phyloP scores from a whole-genome alignment of 2,888 invertebrate genomes.

The Cancer borealis region DNA sequence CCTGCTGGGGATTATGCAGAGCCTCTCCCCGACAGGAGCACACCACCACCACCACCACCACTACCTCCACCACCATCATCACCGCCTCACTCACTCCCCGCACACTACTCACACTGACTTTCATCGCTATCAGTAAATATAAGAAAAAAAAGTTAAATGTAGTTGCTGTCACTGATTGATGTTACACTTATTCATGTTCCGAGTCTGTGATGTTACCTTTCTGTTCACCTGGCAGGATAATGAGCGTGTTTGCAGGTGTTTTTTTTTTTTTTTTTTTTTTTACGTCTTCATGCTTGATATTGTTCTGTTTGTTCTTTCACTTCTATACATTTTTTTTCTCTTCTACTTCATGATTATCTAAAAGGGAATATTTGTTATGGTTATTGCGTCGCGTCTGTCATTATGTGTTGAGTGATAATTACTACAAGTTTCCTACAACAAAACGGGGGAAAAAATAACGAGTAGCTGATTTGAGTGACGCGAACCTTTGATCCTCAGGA shows the following conservation, averaged over 20 bases:
- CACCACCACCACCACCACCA: constrained; percentile 23
- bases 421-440: neutral
- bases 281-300: neutral
- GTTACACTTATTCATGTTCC: neutral
- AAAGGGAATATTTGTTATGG: neutral
- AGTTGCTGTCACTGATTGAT: constrained; percentile 1
- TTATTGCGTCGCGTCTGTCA: neutral
- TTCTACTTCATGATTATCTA: neutral
- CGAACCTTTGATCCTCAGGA: neutral
- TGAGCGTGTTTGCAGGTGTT: neutral
- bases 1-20: constrained; percentile 40
- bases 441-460: neutral
- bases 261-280: neutral
- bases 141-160: constrained; percentile 3
- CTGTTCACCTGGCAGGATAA: neutral
- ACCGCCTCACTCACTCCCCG: neutral
- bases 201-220: neutral
- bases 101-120: neutral
- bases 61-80: neutral
- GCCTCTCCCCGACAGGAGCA: neutral
- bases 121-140: neutral
- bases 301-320: neutral
- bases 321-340: neutral
- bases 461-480: neutral
- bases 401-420: neutral